Conservation (phyloP, 2,797 vertebrate species). For the Cephalopachus bancanus region DNA sequence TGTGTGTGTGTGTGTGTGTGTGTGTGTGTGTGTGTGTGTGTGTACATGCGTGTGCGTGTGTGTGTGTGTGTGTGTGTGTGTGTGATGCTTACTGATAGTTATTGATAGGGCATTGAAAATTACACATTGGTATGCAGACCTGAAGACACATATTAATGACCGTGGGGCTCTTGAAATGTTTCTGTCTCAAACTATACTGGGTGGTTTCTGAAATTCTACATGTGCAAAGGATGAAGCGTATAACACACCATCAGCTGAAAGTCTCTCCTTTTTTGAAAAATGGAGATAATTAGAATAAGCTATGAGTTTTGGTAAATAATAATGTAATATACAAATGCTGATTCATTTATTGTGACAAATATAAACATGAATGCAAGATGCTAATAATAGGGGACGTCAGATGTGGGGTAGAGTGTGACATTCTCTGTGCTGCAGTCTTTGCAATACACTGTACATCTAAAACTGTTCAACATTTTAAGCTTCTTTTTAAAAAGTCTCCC, state of each 20-base stretch:
- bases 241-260: not conserved
- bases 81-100: not conserved
- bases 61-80: not conserved
- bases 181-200: slow-evolving; percentile 31
- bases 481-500: not conserved
- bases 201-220: slow-evolving; percentile 51
- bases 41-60: not conserved
- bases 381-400: not conserved
- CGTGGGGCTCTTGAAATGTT: slow-evolving; percentile 4
- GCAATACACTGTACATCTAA: not conserved
- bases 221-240: not conserved
- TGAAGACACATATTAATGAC: not conserved
- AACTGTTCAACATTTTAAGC: not conserved
- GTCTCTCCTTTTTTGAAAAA: not conserved
- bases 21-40: not conserved
- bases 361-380: not conserved
- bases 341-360: slow-evolving; percentile 7
- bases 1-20: not conserved
- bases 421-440: not conserved
- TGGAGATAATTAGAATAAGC: slow-evolving; percentile 25
- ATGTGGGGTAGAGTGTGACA: not conserved
- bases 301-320: slow-evolving; percentile 20
- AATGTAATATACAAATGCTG: not conserved
- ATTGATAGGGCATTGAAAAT: not conserved
- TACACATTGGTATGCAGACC: not conserved